phyloP scores from a whole-genome alignment of 2,888 invertebrate genomes.

The Anodontia alba region DNA sequence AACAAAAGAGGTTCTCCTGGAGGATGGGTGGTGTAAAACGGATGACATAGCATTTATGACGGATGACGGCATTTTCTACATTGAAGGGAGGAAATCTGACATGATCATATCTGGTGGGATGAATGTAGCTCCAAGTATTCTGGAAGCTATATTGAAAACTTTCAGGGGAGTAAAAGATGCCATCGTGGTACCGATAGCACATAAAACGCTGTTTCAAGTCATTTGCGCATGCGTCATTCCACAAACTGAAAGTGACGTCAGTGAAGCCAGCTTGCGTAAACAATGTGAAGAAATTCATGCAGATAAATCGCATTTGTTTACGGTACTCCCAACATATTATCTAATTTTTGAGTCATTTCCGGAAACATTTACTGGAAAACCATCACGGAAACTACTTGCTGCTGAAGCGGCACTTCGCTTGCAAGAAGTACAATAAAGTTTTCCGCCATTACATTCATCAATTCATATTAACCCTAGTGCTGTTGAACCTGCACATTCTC shows the following conservation, averaged over 20 bases:
- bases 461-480: too few species aligned
- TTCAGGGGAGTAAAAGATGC: constrained; percentile 30
- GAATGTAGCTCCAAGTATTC: constrained; percentile 39
- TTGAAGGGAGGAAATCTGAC: constrained; percentile 41
- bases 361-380: constrained; percentile 39
- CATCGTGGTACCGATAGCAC: constrained; percentile 51
- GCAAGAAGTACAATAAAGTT: background rate
- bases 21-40: constrained; percentile 33
- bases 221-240: constrained; percentile 60
- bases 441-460: too few species aligned
- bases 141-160: constrained; percentile 23
- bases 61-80: constrained; percentile 25
- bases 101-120: constrained; percentile 44
- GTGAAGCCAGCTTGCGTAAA: constrained; percentile 29
- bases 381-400: constrained; percentile 24
- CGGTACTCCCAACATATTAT: constrained; percentile 45
- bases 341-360: constrained; percentile 48
- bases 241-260: constrained; percentile 37
- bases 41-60: constrained; percentile 26
- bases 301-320: constrained; percentile 41
- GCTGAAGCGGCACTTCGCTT: background rate
- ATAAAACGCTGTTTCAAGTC: constrained; percentile 51
- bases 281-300: constrained; percentile 33
- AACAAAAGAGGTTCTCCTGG: constrained; percentile 1
- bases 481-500: too few species aligned